Evolutionary conservation across 2,113 vertebrate genomes (phyloP).

Genomic region (Psittacula cyanocephala): DNA sequence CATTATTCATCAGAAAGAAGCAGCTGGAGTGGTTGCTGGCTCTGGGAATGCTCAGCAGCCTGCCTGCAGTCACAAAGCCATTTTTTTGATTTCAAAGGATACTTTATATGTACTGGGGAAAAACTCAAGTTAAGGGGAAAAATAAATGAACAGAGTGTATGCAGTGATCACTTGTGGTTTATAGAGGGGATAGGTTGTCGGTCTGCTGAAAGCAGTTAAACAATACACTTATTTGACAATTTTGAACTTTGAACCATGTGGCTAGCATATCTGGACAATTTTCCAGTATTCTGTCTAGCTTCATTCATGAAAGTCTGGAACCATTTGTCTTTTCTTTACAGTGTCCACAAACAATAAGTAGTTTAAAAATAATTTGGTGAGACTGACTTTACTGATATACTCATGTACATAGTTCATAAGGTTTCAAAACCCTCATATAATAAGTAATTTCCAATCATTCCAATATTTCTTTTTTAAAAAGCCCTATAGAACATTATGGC

Average conservation of each 20-base stretch:
- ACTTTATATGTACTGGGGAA: neutral
- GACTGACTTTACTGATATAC: neutral
- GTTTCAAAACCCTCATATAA: neutral
- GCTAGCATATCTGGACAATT: neutral
- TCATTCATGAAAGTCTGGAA: conserved; percentile 39
- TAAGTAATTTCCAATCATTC: neutral
- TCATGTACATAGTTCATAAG: neutral
- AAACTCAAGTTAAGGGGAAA: neutral
- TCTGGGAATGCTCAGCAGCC: neutral
- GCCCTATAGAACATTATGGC: neutral
- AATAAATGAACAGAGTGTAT: neutral
- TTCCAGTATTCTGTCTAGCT: neutral
- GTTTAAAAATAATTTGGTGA: conserved; percentile 1
- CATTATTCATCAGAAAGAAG: neutral
- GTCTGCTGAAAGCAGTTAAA: neutral
- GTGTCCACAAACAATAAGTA: neutral
- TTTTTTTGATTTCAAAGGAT: neutral
- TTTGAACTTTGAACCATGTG: neutral
- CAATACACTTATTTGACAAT: neutral
- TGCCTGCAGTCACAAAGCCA: neutral
- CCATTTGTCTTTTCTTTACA: neutral
- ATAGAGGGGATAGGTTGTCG: neutral
- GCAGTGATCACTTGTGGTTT: neutral
- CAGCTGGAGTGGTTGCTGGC: neutral
- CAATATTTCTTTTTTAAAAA: neutral